Percentiles rank a stretch among this genome's conserved stretches.
phyloP scores from a whole-genome alignment of 2,113 vertebrate genomes.

The Collichthys lucidus region DNA sequence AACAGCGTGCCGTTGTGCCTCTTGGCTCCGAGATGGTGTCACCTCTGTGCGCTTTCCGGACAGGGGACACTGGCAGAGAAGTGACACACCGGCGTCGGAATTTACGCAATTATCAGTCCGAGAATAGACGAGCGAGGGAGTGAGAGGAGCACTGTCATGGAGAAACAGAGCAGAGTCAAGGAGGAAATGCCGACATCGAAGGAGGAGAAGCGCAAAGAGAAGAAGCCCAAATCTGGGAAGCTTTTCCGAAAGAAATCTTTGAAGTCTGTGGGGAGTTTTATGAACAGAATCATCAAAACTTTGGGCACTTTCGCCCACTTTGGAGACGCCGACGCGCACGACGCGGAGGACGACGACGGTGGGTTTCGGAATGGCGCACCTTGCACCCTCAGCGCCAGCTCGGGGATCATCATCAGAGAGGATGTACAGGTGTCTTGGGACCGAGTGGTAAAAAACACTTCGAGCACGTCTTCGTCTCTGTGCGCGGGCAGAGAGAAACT shows the following conservation, averaged over 20 bases:
- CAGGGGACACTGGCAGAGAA: conserved; percentile 50
- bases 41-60: conserved; percentile 60
- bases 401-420: conserved; percentile 59
- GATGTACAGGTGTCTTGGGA: conserved; percentile 63
- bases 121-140: conserved; percentile 3
- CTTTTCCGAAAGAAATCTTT: conserved; percentile 83
- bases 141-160: conserved; percentile 54
- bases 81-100: conserved; percentile 49
- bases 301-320: conserved; percentile 85
- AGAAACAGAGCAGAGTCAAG: conserved; percentile 51
- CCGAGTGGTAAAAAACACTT: conserved; percentile 54
- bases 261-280: conserved; percentile 86
- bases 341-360: conserved; percentile 85
- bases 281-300: conserved; percentile 86
- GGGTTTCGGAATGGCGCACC: conserved; percentile 75
- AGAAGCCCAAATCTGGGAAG: conserved; percentile 78
- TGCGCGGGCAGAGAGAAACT: conserved; percentile 77
- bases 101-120: conserved; percentile 26
- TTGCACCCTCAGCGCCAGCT: conserved; percentile 78
- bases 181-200: conserved; percentile 55
- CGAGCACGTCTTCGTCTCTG: conserved; percentile 66
- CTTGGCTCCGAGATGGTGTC: conserved; percentile 67
- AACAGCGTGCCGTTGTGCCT: conserved; percentile 54
- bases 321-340: conserved; percentile 75
- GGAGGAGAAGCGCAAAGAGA: conserved; percentile 78